Conservation (phyloP, 64 coral and sea anemone species). For the Montipora capricornis region DNA sequence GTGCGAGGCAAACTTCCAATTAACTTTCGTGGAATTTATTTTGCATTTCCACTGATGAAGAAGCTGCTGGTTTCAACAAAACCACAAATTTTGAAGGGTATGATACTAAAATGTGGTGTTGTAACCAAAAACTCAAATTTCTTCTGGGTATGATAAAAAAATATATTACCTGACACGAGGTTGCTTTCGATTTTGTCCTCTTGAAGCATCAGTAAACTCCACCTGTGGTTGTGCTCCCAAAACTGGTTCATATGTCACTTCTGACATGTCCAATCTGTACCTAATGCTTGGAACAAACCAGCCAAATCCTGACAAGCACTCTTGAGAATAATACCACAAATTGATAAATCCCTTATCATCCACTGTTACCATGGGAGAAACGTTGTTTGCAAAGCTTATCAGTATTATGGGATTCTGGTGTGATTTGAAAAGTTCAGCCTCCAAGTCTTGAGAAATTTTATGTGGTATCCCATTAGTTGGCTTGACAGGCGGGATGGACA, state of each 20-base stretch:
- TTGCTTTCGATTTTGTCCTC: conserved; percentile 53
- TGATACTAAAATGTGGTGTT: too few species aligned
- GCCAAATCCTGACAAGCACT: conserved; percentile 81
- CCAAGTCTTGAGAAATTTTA: conserved; percentile 71
- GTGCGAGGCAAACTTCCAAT: too few species aligned
- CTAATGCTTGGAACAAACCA: conserved; percentile 84
- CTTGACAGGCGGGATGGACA: not conserved
- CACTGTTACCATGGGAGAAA: conserved; percentile 78
- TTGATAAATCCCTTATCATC: conserved; percentile 81
- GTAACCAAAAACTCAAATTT: too few species aligned
- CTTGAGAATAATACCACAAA: conserved; percentile 76
- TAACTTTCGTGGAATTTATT: too few species aligned
- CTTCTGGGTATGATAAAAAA: not conserved
- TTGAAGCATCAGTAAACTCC: conserved; percentile 83
- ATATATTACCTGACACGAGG: not conserved
- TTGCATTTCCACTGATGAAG: too few species aligned
- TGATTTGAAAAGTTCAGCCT: conserved; percentile 89
- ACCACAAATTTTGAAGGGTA: too few species aligned
- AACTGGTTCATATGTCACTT: conserved; percentile 78
- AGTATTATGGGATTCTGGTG: conserved; percentile 75
- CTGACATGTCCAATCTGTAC: conserved; percentile 77
- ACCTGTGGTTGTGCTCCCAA: conserved; percentile 55
- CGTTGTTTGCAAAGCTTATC: conserved; percentile 81
- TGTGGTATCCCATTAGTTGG: conserved; percentile 33
- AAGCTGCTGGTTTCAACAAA: too few species aligned